Evolutionary conservation across 2,113 vertebrate genomes (phyloP).

Genomic region (Catharus fuscescens): DNA sequence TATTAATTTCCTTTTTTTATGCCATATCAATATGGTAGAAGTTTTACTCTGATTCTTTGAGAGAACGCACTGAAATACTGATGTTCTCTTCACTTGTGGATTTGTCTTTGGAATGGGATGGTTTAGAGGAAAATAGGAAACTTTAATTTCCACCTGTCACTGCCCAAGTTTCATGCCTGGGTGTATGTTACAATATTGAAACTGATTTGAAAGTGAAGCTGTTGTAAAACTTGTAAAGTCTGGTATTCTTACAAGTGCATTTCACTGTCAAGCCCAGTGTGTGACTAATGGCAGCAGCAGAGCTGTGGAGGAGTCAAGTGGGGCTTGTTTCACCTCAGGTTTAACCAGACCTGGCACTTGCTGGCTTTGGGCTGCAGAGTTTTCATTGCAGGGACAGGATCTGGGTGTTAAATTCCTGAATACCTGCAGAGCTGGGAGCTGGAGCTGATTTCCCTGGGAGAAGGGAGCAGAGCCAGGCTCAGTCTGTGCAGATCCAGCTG

Average conservation of each 20-base stretch:
- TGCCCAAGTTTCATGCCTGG: background rate
- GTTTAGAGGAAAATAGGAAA: background rate
- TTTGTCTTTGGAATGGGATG: background rate
- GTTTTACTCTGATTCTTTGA: background rate
- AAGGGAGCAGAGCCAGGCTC: background rate
- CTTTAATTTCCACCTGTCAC: background rate
- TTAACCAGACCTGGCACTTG: accelerated
- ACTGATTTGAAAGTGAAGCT: background rate
- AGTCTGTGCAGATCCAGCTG: background rate
- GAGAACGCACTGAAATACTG: background rate
- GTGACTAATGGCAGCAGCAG: background rate
- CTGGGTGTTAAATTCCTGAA: background rate
- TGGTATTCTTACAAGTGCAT: background rate
- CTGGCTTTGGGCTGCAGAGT: background rate
- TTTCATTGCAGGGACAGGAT: accelerated
- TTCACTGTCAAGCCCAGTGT: background rate
- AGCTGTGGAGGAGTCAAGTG: background rate
- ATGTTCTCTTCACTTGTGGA: background rate
- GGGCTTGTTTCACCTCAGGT: background rate
- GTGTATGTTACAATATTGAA: background rate
- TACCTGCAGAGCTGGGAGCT: background rate
- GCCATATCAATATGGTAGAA: accelerated
- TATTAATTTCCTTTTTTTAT: background rate
- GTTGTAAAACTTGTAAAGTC: background rate
- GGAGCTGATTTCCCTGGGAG: background rate